A percentile compares a stretch with the other conserved stretches of the same genome.
Conservation (phyloP, 2,888 invertebrate genomes). For the Agrochola litura region DNA sequence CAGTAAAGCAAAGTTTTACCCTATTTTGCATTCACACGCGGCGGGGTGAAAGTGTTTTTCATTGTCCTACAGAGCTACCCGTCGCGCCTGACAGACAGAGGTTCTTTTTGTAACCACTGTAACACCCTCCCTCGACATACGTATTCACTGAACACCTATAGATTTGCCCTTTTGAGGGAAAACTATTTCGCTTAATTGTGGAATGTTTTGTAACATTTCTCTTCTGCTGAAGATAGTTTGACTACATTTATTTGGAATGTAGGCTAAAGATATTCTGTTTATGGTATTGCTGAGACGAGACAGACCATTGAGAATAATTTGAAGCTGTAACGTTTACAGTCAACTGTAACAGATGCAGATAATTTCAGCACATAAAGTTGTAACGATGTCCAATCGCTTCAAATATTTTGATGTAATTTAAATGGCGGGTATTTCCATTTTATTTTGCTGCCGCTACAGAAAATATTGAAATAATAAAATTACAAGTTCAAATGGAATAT, state of each 20-base stretch:
- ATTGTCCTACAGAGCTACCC: slow-evolving; percentile 80
- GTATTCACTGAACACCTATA: slow-evolving; percentile 71
- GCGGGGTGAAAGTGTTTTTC: slow-evolving; percentile 85
- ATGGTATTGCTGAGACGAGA: slow-evolving; percentile 16
- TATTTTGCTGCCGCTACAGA: slow-evolving; percentile 47
- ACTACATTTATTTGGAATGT: slow-evolving; percentile 32
- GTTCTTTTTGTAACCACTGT: slow-evolving; percentile 77
- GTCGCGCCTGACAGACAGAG: slow-evolving; percentile 78
- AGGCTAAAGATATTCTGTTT: slow-evolving; percentile 24
- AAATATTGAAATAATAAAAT: slow-evolving; percentile 56
- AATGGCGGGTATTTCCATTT: slow-evolving; percentile 37
- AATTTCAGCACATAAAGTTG: slow-evolving; percentile 44
- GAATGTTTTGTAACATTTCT: slow-evolving; percentile 49
- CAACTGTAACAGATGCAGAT: slow-evolving; percentile 50
- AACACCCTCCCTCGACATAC: slow-evolving; percentile 66
- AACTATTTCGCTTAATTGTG: slow-evolving; percentile 59
- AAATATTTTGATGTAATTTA: slow-evolving; percentile 44
- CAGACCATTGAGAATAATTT: slow-evolving; percentile 42
- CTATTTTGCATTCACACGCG: slow-evolving; percentile 84
- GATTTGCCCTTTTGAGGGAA: slow-evolving; percentile 68
- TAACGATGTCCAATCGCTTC: slow-evolving; percentile 34
- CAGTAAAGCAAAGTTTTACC: slow-evolving; percentile 71
- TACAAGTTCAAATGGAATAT: slow-evolving; percentile 55
- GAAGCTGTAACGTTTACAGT: slow-evolving; percentile 33
- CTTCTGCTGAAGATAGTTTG: slow-evolving; percentile 28